Percentiles rank a stretch among this genome's conserved stretches.
phyloP scores from a whole-genome alignment of 2,888 invertebrate species.

The Trichogramma evanescens region DNA sequence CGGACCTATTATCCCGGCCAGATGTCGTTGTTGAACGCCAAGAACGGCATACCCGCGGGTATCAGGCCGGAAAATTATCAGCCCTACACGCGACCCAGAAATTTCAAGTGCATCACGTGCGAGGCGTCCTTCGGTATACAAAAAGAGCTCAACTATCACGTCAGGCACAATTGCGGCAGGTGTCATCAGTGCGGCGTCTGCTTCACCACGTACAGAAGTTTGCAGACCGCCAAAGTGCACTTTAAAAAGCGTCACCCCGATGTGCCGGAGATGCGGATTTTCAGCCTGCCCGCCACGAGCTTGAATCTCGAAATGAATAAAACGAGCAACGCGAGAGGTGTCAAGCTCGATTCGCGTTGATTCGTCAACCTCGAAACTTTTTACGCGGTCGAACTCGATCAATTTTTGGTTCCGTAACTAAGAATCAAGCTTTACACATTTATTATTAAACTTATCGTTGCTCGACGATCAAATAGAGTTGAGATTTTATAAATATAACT shows the following conservation, averaged over 20 bases:
- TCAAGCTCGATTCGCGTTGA: not conserved
- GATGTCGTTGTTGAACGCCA: too few species aligned
- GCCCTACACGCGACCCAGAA: slow-evolving; percentile 13
- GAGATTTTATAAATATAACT: too few species aligned
- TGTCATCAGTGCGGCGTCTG: slow-evolving; percentile 38
- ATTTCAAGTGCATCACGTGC: slow-evolving; percentile 27
- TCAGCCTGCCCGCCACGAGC: slow-evolving; percentile 4
- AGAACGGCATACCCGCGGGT: too few species aligned
- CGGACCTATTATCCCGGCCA: not conserved
- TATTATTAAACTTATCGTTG: too few species aligned
- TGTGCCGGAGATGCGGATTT: slow-evolving; percentile 7
- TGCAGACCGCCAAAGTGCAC: slow-evolving; percentile 33
- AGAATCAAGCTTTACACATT: too few species aligned
- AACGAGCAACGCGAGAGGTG: not conserved
- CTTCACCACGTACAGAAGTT: slow-evolving; percentile 29
- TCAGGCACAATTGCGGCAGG: slow-evolving; percentile 35
- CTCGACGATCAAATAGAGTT: too few species aligned
- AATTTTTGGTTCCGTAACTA: too few species aligned
- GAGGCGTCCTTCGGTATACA: slow-evolving; percentile 32
- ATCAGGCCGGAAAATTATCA: not conserved
- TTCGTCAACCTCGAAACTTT: too few species aligned
- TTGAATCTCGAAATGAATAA: slow-evolving; percentile 2
- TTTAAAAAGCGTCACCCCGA: slow-evolving; percentile 29
- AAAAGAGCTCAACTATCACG: slow-evolving; percentile 33
- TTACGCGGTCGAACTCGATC: too few species aligned